Conservation (phyloP, 2,113 vertebrate species). For the Macquaria ambigua region DNA sequence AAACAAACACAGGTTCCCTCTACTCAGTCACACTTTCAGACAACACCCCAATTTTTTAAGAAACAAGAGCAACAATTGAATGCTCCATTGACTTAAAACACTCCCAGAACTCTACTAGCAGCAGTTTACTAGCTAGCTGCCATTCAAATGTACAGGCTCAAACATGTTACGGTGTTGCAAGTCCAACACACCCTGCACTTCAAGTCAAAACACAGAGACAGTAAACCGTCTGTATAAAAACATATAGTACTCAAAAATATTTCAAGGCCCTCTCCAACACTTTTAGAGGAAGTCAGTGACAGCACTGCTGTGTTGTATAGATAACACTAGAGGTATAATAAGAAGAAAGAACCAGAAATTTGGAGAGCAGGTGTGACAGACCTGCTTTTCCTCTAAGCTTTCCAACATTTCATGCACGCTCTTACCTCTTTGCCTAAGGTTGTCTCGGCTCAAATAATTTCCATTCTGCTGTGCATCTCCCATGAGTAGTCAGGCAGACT, state of each 20-base stretch:
- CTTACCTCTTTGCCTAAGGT: slow-evolving; percentile 77
- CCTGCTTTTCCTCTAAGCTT: slow-evolving; percentile 63
- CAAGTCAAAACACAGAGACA: slow-evolving; percentile 63
- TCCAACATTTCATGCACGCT: slow-evolving; percentile 42
- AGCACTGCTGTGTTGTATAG: not conserved
- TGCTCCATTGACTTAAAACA: slow-evolving; percentile 31
- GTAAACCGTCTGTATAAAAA: slow-evolving; percentile 6
- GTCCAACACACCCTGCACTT: slow-evolving; percentile 59
- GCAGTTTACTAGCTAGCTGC: not conserved
- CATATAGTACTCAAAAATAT: slow-evolving; percentile 7
- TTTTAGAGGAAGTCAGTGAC: not conserved
- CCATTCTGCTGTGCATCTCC: slow-evolving; percentile 66
- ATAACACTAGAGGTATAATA: not conserved
- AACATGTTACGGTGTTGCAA: slow-evolving; percentile 63
- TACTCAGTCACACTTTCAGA: slow-evolving; percentile 55
- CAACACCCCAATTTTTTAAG: slow-evolving; percentile 77
- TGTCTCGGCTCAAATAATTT: slow-evolving; percentile 59
- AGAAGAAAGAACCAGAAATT: slow-evolving; percentile 14
- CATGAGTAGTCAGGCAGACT: slow-evolving; percentile 58
- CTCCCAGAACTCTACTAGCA: not conserved
- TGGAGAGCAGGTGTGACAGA: slow-evolving; percentile 68
- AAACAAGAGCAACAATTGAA: slow-evolving; percentile 54
- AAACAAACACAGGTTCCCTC: slow-evolving; percentile 51
- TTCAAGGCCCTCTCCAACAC: not conserved
- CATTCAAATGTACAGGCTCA: slow-evolving; percentile 61